Conservation (phyloP, 1,140 invertebrate genomes). For the Anagrus nilaparvatae region DNA sequence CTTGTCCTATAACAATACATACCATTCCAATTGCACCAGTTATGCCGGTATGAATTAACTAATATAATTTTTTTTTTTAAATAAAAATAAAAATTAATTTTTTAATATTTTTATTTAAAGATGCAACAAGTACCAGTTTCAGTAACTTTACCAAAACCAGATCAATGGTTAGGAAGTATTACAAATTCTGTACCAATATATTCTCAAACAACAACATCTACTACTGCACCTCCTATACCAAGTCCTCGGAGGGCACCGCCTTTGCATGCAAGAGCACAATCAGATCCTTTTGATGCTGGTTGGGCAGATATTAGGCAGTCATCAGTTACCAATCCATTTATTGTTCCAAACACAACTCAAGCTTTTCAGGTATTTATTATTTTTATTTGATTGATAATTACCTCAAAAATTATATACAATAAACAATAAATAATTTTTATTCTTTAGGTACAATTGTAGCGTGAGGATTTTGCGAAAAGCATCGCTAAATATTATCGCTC, state of each 20-base stretch:
- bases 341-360: slow-evolving; percentile 43
- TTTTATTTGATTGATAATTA: background rate
- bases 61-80: slow-evolving; percentile 4
- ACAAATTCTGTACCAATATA: slow-evolving; percentile 47
- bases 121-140: slow-evolving; percentile 27
- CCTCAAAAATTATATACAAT: background rate
- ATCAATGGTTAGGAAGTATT: slow-evolving; percentile 68
- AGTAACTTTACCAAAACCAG: slow-evolving; percentile 53
- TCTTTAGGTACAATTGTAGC: slow-evolving; percentile 57
- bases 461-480: slow-evolving; percentile 34
- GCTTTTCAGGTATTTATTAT: slow-evolving; percentile 42
- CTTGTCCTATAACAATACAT: slow-evolving; percentile 19
- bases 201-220: slow-evolving; percentile 18
- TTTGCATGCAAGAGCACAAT: slow-evolving; percentile 49
- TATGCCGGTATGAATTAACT: no score
- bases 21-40: slow-evolving; percentile 22
- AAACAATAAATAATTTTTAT: background rate
- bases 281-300: slow-evolving; percentile 78
- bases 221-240: slow-evolving; percentile 24
- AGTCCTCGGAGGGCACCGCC: slow-evolving; percentile 45
- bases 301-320: slow-evolving; percentile 58
- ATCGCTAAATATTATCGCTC: slow-evolving; percentile 33
- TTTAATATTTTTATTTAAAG: slow-evolving; percentile 23
- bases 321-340: slow-evolving; percentile 40
- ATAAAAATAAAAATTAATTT: slow-evolving; percentile 3